These are phyloP conservation scores for Aphelocoma californica DNA, from an alignment of 2,797 vertebrate species.

Conservation along the genomic window DNA sequence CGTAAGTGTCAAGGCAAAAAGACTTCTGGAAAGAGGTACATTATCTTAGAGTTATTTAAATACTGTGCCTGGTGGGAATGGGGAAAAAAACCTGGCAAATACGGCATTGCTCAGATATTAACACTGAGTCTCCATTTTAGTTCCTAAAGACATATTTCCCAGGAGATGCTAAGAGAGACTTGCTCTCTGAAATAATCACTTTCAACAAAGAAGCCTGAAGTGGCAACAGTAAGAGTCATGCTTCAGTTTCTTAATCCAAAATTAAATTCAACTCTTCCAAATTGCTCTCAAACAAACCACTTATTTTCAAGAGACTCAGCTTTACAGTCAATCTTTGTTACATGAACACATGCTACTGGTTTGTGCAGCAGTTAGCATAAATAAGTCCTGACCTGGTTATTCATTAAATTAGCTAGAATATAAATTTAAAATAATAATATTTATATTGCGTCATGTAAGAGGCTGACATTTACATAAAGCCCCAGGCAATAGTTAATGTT, in stretches of 20 bases:
- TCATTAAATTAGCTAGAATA: constrained; percentile 7
- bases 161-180: not conserved
- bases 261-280: not conserved
- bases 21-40: not conserved
- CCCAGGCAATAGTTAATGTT: not conserved
- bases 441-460: not conserved
- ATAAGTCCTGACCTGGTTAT: constrained; percentile 8
- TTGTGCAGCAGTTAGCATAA: not conserved
- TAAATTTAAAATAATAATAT: constrained; percentile 16
- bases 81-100: not conserved
- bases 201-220: not conserved
- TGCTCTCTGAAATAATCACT: not conserved
- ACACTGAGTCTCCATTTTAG: not conserved
- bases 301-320: not conserved
- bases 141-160: not conserved
- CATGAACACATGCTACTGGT: not conserved
- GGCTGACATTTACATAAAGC: constrained; percentile 8
- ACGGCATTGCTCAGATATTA: not conserved
- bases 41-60: not conserved
- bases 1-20: not conserved
- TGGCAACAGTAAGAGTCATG: not conserved
- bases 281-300: not conserved
- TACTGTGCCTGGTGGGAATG: not conserved
- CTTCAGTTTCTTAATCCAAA: not conserved
- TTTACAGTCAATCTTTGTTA: not conserved